These are phyloP conservation scores for Tenthredo notha DNA, from an alignment of 2,888 invertebrate genomes.

Conservation along the genomic window DNA sequence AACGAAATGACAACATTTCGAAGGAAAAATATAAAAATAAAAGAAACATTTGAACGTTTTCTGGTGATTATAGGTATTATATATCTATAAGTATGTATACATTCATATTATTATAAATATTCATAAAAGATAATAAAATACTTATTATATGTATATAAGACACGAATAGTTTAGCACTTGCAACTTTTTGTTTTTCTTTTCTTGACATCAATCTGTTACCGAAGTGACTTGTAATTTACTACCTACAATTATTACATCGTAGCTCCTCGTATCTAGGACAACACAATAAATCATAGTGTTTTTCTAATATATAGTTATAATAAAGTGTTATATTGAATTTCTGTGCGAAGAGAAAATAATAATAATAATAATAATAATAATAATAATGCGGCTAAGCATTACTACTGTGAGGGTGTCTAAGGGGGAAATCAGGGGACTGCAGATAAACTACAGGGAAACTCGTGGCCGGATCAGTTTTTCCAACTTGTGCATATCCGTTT, in stretches of 20 bases:
- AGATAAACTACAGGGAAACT: slow-evolving; percentile 74
- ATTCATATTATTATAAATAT: not conserved
- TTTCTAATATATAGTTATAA: not conserved
- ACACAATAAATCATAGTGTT: not conserved
- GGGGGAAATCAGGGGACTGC: slow-evolving; percentile 65
- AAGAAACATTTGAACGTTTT: not conserved
- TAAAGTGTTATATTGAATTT: not conserved
- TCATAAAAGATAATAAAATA: slow-evolving; percentile 6
- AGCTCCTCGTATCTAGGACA: not conserved
- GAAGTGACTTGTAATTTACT: not conserved
- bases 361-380: slow-evolving; percentile 54
- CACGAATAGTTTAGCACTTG: slow-evolving; percentile 59
- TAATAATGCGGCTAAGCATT: slow-evolving; percentile 10
- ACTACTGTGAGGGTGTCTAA: slow-evolving; percentile 57
- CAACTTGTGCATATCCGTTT: slow-evolving; percentile 76
- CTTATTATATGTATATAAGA: slow-evolving; percentile 27
- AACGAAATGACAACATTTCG: not conserved
- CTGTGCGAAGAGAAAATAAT: slow-evolving; percentile 39
- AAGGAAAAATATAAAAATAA: not conserved
- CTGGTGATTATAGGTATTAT: not conserved
- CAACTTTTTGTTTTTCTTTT: slow-evolving; percentile 50
- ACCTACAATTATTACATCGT: not conserved
- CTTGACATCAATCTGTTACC: not conserved
- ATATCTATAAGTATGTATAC: not conserved
- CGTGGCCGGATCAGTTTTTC: slow-evolving; percentile 72